These are phyloP conservation scores for Smutsia temminckii DNA, from an alignment of 2,797 vertebrate genomes.

Conservation along the genomic window DNA sequence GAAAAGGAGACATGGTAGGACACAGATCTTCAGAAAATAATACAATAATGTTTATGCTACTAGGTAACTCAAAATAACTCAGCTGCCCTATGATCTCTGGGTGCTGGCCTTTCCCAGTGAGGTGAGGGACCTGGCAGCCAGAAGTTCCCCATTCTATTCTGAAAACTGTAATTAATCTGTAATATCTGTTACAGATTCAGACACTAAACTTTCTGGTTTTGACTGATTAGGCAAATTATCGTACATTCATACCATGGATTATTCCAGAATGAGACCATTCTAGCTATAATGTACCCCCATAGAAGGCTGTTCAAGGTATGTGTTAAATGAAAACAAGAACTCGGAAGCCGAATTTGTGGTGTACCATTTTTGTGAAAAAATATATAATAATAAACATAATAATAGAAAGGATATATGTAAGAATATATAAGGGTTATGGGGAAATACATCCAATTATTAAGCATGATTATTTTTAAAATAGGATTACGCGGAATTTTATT, in stretches of 20 bases:
- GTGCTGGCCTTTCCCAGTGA: rapidly evolving
- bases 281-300: background rate
- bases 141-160: background rate
- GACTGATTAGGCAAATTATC: background rate
- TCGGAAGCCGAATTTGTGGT: background rate
- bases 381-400: background rate
- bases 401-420: background rate
- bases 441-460: background rate
- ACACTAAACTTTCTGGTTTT: background rate
- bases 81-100: background rate
- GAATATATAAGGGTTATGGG: background rate
- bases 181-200: background rate
- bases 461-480: background rate
- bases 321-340: background rate
- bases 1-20: background rate
- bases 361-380: background rate
- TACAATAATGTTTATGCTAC: background rate
- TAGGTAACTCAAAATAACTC: background rate
- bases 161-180: background rate
- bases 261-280: background rate
- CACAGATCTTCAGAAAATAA: background rate
- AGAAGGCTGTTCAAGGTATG: background rate
- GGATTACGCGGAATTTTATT: background rate
- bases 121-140: background rate
- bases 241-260: background rate